Percentiles rank a stretch among this genome's conserved stretches.
These are phyloP conservation scores for Tupiocoris notatus DNA, from an alignment of 2,888 invertebrate species.

Conservation along the genomic window DNA sequence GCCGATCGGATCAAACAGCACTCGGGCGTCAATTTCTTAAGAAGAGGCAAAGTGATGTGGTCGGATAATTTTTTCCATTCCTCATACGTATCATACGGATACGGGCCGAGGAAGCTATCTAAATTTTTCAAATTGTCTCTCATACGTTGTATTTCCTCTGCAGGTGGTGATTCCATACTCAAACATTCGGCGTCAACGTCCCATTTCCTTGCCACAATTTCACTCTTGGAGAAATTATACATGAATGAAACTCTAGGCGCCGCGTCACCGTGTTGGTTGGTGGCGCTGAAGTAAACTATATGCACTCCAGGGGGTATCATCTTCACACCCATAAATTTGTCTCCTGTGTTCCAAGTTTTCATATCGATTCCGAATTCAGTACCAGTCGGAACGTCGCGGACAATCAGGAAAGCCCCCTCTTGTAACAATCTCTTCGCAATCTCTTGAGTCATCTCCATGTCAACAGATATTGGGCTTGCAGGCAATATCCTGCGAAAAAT, in stretches of 20 bases:
- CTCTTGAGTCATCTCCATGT: too few species aligned
- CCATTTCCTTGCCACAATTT: constrained; percentile 87
- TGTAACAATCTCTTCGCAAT: constrained; percentile 71
- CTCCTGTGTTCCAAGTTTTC: constrained; percentile 84
- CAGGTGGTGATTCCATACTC: constrained; percentile 60
- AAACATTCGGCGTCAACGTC: constrained; percentile 75
- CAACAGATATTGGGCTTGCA: too few species aligned
- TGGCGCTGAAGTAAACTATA: constrained; percentile 79
- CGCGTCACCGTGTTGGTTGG: constrained; percentile 57
- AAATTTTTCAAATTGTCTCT: constrained; percentile 68
- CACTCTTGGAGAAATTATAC: constrained; percentile 76
- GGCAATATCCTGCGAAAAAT: too few species aligned
- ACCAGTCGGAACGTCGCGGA: constrained; percentile 82
- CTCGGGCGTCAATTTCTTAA: constrained; percentile 66
- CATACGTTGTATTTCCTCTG: constrained; percentile 65
- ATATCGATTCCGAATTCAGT: constrained; percentile 96
- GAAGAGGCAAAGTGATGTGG: constrained; percentile 61
- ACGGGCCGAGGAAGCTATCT: constrained; percentile 80
- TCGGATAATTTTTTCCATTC: constrained; percentile 80
- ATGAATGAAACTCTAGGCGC: constrained; percentile 76
- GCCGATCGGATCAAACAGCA: constrained; percentile 76
- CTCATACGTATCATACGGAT: constrained; percentile 84
- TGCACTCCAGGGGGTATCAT: constrained; percentile 98
- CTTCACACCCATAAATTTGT: constrained; percentile 91
- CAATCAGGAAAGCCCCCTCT: constrained; percentile 79